Conservation (phyloP, 2,113 vertebrate species). For the Pyxicephalus adspersus region DNA sequence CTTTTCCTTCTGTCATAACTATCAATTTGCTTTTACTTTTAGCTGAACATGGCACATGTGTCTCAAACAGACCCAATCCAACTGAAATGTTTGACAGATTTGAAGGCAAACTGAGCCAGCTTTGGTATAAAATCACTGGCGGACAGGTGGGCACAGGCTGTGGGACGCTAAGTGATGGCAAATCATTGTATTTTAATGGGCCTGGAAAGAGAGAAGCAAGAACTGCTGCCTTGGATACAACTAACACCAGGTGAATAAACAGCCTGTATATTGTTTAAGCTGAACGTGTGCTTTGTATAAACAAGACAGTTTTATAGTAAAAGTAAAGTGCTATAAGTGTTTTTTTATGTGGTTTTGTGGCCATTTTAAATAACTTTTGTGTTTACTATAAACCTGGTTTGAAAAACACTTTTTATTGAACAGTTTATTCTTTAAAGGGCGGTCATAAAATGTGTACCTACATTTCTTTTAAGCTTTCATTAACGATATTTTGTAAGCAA, state of each 20-base stretch:
- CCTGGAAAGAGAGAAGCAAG: conserved; percentile 88
- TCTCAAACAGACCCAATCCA: conserved; percentile 83
- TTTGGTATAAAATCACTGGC: conserved; percentile 92
- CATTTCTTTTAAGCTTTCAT: not conserved
- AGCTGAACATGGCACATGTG: conserved; percentile 94
- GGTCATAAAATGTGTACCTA: not conserved
- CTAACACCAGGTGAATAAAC: conserved; percentile 83
- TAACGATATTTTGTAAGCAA: conserved; percentile 10
- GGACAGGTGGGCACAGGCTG: conserved; percentile 89
- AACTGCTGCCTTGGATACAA: conserved; percentile 91
- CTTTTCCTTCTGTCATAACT: not conserved
- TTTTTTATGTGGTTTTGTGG: not conserved
- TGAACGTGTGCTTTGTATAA: not conserved
- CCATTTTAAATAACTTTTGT: not conserved
- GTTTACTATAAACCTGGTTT: not conserved
- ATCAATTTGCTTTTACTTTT: conserved; percentile 42
- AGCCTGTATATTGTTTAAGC: not conserved
- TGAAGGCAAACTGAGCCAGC: conserved; percentile 93
- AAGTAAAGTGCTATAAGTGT: not conserved
- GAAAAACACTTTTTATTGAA: not conserved
- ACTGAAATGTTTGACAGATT: conserved; percentile 94
- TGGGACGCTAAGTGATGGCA: conserved; percentile 88
- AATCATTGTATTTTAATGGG: conserved; percentile 91
- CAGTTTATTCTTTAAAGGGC: not conserved
- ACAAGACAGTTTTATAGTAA: not conserved